phyloP scores from a whole-genome alignment of 2,888 invertebrate species.

The Drosophila pegasa region DNA sequence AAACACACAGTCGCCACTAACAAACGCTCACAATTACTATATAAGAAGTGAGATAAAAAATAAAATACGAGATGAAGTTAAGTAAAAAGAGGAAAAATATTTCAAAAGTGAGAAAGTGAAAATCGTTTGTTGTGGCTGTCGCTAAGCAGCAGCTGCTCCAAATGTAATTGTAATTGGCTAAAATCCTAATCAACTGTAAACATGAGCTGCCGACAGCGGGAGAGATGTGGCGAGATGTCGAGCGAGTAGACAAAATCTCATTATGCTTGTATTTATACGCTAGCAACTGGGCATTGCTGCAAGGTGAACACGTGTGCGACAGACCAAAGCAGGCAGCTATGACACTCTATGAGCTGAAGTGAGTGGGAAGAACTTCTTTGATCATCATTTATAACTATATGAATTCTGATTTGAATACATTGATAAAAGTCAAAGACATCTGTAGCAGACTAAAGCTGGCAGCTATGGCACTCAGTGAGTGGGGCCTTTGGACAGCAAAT shows the following conservation, averaged over 20 bases:
- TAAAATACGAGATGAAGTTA: slow-evolving; percentile 9
- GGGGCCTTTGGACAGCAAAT: too few relatives aligned
- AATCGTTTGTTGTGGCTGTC: slow-evolving; percentile 37
- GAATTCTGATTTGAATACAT: too few relatives aligned
- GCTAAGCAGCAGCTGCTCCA: slow-evolving; percentile 61
- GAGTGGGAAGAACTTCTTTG: too few relatives aligned
- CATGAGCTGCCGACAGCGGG: slow-evolving; percentile 12
- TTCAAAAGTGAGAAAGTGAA: slow-evolving; percentile 66
- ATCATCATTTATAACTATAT: too few relatives aligned
- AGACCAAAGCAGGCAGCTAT: neutral
- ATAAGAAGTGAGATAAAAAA: slow-evolving; percentile 16
- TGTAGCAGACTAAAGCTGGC: neutral
- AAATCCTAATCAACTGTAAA: slow-evolving; percentile 57
- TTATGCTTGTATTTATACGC: slow-evolving; percentile 35
- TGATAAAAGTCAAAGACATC: neutral
- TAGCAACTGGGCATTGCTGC: neutral
- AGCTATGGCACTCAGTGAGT: neutral
- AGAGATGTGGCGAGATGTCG: neutral
- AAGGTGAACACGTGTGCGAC: neutral
- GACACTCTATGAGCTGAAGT: neutral
- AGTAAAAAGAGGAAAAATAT: slow-evolving; percentile 13
- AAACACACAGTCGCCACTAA: slow-evolving; percentile 27
- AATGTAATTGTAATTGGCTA: slow-evolving; percentile 75
- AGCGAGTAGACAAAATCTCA: slow-evolving; percentile 34
- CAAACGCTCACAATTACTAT: slow-evolving; percentile 44